Evolutionary conservation across 2,888 invertebrate genomes (phyloP).

Genomic region (Cerastis leucographa): DNA sequence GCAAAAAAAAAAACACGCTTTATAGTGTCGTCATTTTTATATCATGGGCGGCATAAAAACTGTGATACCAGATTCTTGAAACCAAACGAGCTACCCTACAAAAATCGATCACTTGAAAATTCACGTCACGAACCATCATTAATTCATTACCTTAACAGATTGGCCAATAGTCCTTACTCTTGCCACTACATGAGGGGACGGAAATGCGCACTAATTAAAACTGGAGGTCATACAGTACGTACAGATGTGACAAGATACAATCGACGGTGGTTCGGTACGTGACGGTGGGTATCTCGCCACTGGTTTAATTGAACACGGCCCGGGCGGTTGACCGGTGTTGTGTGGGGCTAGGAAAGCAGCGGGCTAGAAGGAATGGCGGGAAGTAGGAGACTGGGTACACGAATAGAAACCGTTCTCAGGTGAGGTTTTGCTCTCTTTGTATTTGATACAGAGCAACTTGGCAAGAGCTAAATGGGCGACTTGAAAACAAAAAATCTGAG

Average conservation of each 20-base stretch:
- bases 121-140: conserved; percentile 47
- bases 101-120: conserved; percentile 26
- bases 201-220: conserved; percentile 74
- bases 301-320: conserved; percentile 85
- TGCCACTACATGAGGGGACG: conserved; percentile 48
- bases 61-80: not conserved
- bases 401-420: not conserved
- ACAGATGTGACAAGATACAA: conserved; percentile 84
- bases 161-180: conserved; percentile 44
- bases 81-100: not conserved
- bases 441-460: not conserved
- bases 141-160: conserved; percentile 61
- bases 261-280: conserved; percentile 79
- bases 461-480: not conserved
- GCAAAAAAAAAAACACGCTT: no score
- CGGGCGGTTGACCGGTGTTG: conserved; percentile 69
- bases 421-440: not conserved
- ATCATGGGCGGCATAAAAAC: no score
- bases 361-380: not conserved
- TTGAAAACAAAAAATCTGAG: not conserved
- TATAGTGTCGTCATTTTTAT: no score
- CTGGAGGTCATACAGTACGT: conserved; percentile 71
- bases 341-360: conserved; percentile 51
- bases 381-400: not conserved
- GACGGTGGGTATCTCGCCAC: conserved; percentile 81